These are phyloP conservation scores for Sinocyclocheilus anshuiensis DNA, from an alignment of 2,113 vertebrate genomes.

Conservation along the genomic window DNA sequence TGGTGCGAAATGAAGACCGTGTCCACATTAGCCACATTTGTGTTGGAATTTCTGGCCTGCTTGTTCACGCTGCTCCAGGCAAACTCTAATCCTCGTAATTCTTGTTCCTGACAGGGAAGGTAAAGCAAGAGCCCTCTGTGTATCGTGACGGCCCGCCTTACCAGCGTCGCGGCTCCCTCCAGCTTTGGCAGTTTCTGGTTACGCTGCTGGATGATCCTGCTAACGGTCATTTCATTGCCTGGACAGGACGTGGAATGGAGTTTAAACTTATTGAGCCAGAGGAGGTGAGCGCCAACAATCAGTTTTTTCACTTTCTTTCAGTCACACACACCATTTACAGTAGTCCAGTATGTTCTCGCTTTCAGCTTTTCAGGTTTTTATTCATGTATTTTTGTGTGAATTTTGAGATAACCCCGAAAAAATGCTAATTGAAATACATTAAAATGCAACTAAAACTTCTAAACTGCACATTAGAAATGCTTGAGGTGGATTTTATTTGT, in stretches of 20 bases:
- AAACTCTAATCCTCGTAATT: conserved; percentile 26
- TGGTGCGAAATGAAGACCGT: neutral
- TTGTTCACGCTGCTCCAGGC: conserved; percentile 28
- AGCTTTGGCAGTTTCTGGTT: conserved; percentile 95
- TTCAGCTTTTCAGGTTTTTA: neutral
- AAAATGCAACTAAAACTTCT: neutral
- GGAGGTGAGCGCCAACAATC: conserved; percentile 76
- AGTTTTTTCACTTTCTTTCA: neutral
- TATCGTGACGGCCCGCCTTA: conserved; percentile 92
- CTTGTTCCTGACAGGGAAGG: conserved; percentile 78
- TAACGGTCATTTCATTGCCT: conserved; percentile 95
- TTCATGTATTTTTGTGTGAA: neutral
- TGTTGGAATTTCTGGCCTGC: conserved; percentile 58
- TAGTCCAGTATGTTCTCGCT: neutral
- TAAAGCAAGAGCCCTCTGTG: conserved; percentile 90
- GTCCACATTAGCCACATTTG: conserved; percentile 13
- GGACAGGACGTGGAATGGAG: conserved; percentile 97
- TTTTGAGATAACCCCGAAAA: neutral
- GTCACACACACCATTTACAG: neutral
- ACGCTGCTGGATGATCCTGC: conserved; percentile 93
- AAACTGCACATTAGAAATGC: neutral
- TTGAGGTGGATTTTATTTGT: too few relatives aligned
- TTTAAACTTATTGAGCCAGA: conserved; percentile 97
- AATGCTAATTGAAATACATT: neutral
- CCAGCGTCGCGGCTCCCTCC: conserved; percentile 72